Conservation (phyloP, 2,797 vertebrate species). For the Microcaecilia unicolor region DNA sequence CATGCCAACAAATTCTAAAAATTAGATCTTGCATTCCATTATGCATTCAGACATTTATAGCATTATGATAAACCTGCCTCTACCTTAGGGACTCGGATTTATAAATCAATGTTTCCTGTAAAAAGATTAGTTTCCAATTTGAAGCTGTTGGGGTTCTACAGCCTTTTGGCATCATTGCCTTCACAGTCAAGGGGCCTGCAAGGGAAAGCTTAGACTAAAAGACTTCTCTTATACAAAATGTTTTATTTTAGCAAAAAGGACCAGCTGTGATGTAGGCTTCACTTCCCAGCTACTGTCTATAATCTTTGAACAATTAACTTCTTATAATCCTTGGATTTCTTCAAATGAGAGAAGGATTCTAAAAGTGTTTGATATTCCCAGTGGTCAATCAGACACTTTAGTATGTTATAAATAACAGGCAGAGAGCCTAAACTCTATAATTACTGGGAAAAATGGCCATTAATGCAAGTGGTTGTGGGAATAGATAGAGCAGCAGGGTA, state of each 20-base stretch:
- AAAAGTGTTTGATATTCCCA: background rate
- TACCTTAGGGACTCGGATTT: slow-evolving; percentile 36
- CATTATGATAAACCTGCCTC: slow-evolving; percentile 49
- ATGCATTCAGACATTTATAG: slow-evolving; percentile 50
- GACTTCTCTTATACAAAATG: slow-evolving; percentile 21
- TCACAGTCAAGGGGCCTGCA: slow-evolving; percentile 9
- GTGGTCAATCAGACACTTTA: background rate
- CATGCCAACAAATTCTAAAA: slow-evolving; percentile 50
- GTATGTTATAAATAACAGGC: background rate
- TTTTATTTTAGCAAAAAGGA: slow-evolving; percentile 12
- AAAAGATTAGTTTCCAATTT: slow-evolving; percentile 34
- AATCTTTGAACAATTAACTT: background rate
- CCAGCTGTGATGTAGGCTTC: slow-evolving; percentile 2
- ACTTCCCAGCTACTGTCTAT: background rate
- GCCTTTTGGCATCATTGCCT: slow-evolving; percentile 17
- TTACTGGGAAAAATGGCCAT: background rate
- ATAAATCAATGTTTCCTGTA: slow-evolving; percentile 43
- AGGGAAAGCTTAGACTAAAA: slow-evolving; percentile 15
- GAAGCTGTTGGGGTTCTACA: slow-evolving; percentile 37
- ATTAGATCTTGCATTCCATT: slow-evolving; percentile 47
- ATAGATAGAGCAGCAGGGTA: background rate
- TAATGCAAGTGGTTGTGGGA: background rate
- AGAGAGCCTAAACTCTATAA: accelerated
- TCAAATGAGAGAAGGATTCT: accelerated
- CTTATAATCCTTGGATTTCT: accelerated